Evolutionary conservation across 2,888 invertebrate species (phyloP).

Genomic region (Petrolisthes cinctipes): DNA sequence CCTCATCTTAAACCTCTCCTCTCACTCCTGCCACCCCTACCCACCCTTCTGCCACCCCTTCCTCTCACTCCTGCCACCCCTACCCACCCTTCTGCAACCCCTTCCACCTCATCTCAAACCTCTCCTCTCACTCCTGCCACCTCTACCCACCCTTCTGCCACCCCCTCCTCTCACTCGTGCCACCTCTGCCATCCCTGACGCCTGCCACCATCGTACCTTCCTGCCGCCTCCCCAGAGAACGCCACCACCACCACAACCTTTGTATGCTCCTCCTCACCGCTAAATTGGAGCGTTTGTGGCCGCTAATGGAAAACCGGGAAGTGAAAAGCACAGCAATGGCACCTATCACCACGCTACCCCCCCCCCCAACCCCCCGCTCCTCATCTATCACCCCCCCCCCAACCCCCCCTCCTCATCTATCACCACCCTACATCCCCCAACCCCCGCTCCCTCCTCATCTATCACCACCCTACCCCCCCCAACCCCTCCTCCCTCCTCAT

Average conservation of each 20-base stretch:
- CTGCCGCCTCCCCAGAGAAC: conserved; percentile 3
- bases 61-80: background rate
- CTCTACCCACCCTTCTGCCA: background rate
- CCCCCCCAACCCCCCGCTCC: too few relatives aligned
- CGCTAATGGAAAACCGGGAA: conserved; percentile 52
- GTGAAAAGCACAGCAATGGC: conserved; percentile 50
- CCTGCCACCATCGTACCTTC: background rate
- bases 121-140: background rate
- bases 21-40: background rate
- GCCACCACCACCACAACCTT: conserved; percentile 26
- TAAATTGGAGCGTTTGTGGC: conserved; percentile 58
- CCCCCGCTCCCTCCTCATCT: background rate
- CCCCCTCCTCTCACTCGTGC: background rate
- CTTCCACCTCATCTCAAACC: too few relatives aligned
- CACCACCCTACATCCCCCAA: too few relatives aligned
- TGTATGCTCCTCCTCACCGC: conserved; percentile 41
- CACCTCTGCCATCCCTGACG: background rate
- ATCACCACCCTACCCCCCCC: background rate
- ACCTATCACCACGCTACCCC: background rate
- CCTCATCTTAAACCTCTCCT: background rate
- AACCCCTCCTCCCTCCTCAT: too few relatives aligned
- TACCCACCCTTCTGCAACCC: background rate
- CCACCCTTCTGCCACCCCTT: background rate
- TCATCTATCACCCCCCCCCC: too few relatives aligned
- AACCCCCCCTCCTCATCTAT: too few relatives aligned